phyloP scores from a whole-genome alignment of 2,888 invertebrate genomes.

The Teinopalpus imperialis region DNA sequence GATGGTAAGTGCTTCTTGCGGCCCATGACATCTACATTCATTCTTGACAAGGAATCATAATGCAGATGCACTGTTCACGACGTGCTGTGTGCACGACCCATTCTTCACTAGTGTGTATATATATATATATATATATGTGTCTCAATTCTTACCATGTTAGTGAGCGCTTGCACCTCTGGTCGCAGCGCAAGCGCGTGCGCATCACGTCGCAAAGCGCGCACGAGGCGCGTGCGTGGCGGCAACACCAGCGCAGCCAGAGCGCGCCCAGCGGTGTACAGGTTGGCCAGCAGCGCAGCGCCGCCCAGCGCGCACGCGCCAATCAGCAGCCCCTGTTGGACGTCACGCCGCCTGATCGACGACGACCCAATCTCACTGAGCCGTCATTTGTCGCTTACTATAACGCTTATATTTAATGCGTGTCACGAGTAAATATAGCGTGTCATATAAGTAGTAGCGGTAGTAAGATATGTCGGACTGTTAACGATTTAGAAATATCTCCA shows the following conservation, averaged over 20 bases:
- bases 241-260: constrained; percentile 87
- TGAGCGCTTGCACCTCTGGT: constrained; percentile 92
- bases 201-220: constrained; percentile 87
- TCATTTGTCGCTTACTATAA: constrained; percentile 30
- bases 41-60: too few relatives aligned
- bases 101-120: too few relatives aligned
- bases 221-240: constrained; percentile 90
- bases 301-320: constrained; percentile 83
- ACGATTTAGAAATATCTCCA: too few relatives aligned
- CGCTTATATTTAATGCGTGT: neutral
- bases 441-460: neutral
- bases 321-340: constrained; percentile 71
- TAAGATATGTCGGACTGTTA: too few relatives aligned
- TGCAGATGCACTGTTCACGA: too few relatives aligned
- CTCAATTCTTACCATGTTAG: constrained; percentile 89
- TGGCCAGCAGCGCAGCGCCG: constrained; percentile 89
- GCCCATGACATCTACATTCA: too few relatives aligned
- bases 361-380: constrained; percentile 53
- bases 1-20: too few relatives aligned
- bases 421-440: neutral
- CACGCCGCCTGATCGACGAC: constrained; percentile 67
- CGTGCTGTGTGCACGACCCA: too few relatives aligned
- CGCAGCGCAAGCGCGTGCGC: constrained; percentile 92
- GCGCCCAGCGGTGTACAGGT: constrained; percentile 90
- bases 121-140: too few relatives aligned